phyloP scores from a whole-genome alignment of 2,888 invertebrate species.

The Agrochola litura region DNA sequence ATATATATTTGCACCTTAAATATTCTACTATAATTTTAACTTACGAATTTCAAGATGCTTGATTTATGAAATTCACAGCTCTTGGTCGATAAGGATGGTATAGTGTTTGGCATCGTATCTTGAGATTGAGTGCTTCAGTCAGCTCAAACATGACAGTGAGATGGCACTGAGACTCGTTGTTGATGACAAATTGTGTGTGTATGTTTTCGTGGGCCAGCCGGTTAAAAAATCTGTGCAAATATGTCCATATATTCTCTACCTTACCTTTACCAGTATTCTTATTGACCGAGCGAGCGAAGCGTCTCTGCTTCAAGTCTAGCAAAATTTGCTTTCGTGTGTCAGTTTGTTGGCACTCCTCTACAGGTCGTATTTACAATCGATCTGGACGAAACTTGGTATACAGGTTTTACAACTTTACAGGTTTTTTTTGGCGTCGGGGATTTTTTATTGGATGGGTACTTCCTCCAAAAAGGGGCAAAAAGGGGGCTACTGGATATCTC shows the following conservation, averaged over 20 bases:
- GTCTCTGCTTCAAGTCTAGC: too few species aligned
- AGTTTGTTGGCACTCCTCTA: too few species aligned
- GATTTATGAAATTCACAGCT: not conserved
- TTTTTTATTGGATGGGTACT: too few species aligned
- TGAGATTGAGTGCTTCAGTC: constrained; percentile 4
- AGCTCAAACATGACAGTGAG: constrained; percentile 1
- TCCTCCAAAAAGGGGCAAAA: too few species aligned
- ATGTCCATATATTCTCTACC: not conserved
- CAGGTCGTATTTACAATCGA: too few species aligned
- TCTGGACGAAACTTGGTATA: too few species aligned
- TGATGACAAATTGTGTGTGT: not conserved
- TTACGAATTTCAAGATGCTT: not conserved
- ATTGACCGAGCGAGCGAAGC: too few species aligned
- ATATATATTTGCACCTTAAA: not conserved
- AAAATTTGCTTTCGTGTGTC: too few species aligned
- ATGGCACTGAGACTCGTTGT: constrained; percentile 1
- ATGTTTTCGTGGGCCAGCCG: not conserved
- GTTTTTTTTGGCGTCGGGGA: too few species aligned
- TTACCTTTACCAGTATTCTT: too few species aligned
- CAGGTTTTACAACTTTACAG: too few species aligned
- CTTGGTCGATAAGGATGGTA: not conserved
- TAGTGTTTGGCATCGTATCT: constrained; percentile 4
- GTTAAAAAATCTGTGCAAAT: not conserved
- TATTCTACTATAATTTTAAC: not conserved
- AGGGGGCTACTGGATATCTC: too few species aligned